These are phyloP conservation scores for Amiota minor DNA, from an alignment of 2,888 invertebrate genomes.

Conservation along the genomic window DNA sequence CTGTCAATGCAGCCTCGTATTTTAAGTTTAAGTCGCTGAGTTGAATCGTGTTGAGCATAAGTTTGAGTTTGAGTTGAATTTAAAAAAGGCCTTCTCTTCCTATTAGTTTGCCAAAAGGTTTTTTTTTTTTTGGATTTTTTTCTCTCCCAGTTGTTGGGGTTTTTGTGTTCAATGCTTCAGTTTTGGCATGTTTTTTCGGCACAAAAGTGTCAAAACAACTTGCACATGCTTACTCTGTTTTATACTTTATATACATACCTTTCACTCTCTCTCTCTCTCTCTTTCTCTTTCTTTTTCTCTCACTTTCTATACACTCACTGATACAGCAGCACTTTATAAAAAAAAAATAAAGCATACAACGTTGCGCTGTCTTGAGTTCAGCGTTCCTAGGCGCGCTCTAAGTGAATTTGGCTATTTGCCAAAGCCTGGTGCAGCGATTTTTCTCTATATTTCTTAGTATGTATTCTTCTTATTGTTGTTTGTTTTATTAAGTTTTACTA, in stretches of 20 bases:
- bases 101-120: neutral
- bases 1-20: conserved; percentile 23
- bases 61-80: conserved; percentile 1
- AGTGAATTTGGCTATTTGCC: conserved; percentile 13
- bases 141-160: conserved; percentile 36
- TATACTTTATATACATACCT: too few species aligned
- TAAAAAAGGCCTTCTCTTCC: neutral
- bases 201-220: conserved; percentile 63
- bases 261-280: too few species aligned
- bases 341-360: conserved; percentile 41
- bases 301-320: too few species aligned
- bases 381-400: too few species aligned
- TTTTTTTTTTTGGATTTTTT: conserved; percentile 33
- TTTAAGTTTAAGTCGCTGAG: conserved; percentile 1
- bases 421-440: conserved; percentile 18
- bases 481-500: conserved; percentile 29
- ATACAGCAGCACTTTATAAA: neutral
- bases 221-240: conserved; percentile 33
- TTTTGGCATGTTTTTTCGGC: conserved; percentile 34
- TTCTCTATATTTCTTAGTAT: conserved; percentile 1
- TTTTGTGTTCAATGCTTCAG: neutral
- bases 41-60: neutral
- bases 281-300: too few species aligned
- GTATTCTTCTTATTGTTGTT: conserved; percentile 14
- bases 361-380: conserved; percentile 8